phyloP scores from a whole-genome alignment of 2,113 vertebrate genomes.

The Amazona vittata region DNA sequence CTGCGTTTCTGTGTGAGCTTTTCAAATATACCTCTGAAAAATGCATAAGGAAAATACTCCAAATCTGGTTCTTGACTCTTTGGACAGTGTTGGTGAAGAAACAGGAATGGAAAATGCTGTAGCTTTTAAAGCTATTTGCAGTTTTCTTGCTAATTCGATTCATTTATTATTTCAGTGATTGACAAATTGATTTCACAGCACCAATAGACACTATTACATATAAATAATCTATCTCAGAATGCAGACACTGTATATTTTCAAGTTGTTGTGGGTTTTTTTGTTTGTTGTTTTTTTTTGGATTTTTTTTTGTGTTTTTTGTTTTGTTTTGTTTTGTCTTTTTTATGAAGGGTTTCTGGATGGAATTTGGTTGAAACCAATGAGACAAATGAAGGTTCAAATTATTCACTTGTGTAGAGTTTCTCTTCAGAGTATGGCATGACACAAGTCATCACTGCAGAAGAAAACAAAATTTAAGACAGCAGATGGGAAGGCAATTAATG shows the following conservation, averaged over 20 bases:
- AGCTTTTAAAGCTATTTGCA: neutral
- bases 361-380: neutral
- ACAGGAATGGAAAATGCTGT: neutral
- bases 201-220: neutral
- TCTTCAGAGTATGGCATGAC: neutral
- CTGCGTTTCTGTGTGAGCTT: neutral
- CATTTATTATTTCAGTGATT: neutral
- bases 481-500: neutral
- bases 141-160: neutral
- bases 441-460: neutral
- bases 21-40: neutral
- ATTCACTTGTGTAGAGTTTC: neutral
- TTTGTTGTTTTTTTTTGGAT: too few relatives aligned
- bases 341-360: neutral
- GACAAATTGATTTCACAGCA: neutral
- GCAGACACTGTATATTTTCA: neutral
- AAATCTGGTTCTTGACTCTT: neutral
- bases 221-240: neutral
- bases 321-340: neutral
- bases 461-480: neutral
- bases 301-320: too few relatives aligned
- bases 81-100: neutral
- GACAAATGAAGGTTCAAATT: neutral
- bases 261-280: too few relatives aligned
- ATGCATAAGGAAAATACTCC: fast-evolving